Evolutionary conservation across 2,888 invertebrate species (phyloP).

Genomic region (Diarsia mendica): DNA sequence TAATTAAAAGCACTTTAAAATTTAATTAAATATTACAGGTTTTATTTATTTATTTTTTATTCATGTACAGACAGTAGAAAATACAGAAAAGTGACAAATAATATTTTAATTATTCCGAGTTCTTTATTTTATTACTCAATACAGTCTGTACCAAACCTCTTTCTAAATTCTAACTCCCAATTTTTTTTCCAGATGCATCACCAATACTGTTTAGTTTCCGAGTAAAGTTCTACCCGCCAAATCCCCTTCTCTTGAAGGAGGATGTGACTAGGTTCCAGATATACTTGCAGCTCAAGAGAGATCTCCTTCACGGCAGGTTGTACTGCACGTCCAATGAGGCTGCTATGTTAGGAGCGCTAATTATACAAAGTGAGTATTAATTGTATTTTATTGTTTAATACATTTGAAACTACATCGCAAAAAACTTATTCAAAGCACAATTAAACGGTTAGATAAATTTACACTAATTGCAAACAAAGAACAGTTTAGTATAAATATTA

Average conservation of each 20-base stretch:
- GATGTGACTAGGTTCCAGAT: constrained; percentile 98
- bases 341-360: constrained; percentile 96
- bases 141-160: neutral
- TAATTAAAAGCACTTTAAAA: neutral
- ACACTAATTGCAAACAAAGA: too few species aligned
- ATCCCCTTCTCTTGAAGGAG: constrained; percentile 97
- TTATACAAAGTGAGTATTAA: constrained; percentile 96
- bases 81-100: too few species aligned
- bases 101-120: neutral
- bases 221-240: constrained; percentile 99
- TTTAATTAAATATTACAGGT: neutral
- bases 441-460: too few species aligned
- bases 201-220: constrained; percentile 98
- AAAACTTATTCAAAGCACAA: too few species aligned
- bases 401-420: too few species aligned
- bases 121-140: neutral
- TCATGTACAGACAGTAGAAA: too few species aligned
- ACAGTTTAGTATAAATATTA: too few species aligned
- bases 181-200: constrained; percentile 93
- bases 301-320: constrained; percentile 97
- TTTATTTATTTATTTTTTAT: neutral
- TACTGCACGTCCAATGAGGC: constrained; percentile 97
- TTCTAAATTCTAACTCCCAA: neutral
- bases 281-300: constrained; percentile 97
- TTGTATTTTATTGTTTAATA: neutral